phyloP scores from a whole-genome alignment of 30 jellyfish, hydroid and myxozoan species.

The Catostylus mosaicus region DNA sequence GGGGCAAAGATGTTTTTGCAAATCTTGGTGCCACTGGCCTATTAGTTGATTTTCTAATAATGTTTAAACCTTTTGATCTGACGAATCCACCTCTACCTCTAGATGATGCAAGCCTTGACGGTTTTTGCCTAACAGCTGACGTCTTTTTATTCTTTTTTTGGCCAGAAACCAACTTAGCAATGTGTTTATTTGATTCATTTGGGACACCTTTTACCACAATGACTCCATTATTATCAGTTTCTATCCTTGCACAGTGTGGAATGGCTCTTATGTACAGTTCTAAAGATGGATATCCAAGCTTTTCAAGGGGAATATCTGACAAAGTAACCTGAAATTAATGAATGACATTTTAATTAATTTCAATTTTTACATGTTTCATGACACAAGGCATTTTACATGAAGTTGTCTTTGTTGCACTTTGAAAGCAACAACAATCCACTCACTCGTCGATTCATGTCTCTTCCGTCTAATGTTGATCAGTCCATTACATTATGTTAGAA shows the following conservation, averaged over 20 bases:
- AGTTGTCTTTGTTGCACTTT: no score
- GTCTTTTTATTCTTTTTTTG: constrained; percentile 65
- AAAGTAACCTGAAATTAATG: constrained; percentile 31
- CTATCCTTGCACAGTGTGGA: constrained; percentile 55
- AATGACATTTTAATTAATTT: background rate
- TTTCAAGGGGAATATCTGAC: constrained; percentile 45
- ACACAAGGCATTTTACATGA: no score
- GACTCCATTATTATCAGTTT: constrained; percentile 38
- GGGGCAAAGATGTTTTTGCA: no score
- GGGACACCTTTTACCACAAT: constrained; percentile 76
- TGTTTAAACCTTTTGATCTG: background rate
- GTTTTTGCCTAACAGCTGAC: background rate
- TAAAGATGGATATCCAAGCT: constrained; percentile 47
- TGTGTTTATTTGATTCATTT: constrained; percentile 52
- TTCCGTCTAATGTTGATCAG: no score
- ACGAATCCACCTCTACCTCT: constrained; percentile 31
- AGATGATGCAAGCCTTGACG: background rate
- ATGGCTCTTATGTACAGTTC: constrained; percentile 32
- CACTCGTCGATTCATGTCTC: no score
- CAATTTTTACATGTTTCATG: no score
- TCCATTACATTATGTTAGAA: no score
- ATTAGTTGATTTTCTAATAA: background rate
- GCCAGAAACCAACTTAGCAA: constrained; percentile 79
- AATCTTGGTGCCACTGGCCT: background rate
- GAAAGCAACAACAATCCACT: no score